phyloP scores from a whole-genome alignment of 2,113 vertebrate species.

The Cyanoliseus patagonus region DNA sequence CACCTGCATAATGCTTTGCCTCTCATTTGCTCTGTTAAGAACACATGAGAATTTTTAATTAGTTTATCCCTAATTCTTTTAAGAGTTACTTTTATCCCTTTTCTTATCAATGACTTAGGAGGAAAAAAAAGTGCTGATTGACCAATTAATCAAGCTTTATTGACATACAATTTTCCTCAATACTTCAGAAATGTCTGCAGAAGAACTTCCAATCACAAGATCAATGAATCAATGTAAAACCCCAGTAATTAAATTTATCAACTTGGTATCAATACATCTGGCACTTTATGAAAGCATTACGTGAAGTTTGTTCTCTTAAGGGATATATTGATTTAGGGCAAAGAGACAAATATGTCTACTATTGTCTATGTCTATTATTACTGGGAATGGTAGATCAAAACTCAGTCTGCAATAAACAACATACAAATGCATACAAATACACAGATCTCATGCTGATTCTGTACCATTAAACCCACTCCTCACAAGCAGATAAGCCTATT shows the following conservation, averaged over 20 bases:
- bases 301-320: conserved; percentile 64
- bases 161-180: conserved; percentile 45
- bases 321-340: conserved; percentile 66
- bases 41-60: not conserved
- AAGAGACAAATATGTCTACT: conserved; percentile 67
- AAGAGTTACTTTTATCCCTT: conserved; percentile 20
- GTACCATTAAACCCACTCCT: conserved; percentile 64
- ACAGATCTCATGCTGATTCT: conserved; percentile 74
- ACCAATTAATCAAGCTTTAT: conserved; percentile 67
- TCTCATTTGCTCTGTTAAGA: not conserved
- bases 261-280: conserved; percentile 49
- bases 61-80: not conserved
- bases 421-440: not conserved
- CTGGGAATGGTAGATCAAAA: conserved; percentile 55
- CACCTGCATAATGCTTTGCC: not conserved
- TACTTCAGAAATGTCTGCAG: conserved; percentile 62
- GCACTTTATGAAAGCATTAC: conserved; percentile 60
- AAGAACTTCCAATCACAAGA: conserved; percentile 64
- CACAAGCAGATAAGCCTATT: conserved; percentile 74
- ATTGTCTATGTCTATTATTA: conserved; percentile 70
- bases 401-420: conserved; percentile 58
- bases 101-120: conserved; percentile 40
- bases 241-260: conserved; percentile 71
- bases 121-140: conserved; percentile 29
- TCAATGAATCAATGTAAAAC: conserved; percentile 72